These are phyloP conservation scores for Zaprionus lachaisei DNA, from an alignment of 1,140 invertebrate genomes.

Conservation along the genomic window DNA sequence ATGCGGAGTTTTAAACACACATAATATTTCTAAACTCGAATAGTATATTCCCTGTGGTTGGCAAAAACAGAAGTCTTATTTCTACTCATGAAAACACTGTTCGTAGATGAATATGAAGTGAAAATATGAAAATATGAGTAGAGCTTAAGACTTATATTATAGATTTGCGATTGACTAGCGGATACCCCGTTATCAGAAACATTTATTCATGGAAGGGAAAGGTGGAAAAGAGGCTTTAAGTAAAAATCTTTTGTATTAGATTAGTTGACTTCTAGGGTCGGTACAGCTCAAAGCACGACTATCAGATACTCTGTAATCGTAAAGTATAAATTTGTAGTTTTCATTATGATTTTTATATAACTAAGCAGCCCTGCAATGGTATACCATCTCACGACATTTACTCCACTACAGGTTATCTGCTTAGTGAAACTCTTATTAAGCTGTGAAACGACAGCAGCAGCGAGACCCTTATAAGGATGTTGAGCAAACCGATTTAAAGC, in stretches of 20 bases:
- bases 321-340: too few relatives aligned
- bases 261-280: too few relatives aligned
- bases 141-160: not conserved
- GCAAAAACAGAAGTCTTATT: not conserved
- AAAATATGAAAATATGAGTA: too few relatives aligned
- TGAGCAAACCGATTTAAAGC: constrained; percentile 10
- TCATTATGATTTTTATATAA: too few relatives aligned
- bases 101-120: too few relatives aligned
- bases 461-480: constrained; percentile 20
- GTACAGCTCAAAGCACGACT: not conserved
- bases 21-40: not conserved
- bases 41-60: not conserved
- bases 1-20: too few relatives aligned
- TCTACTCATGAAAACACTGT: too few relatives aligned
- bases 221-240: too few relatives aligned
- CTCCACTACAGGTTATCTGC: constrained; percentile 4
- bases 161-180: not conserved
- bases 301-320: not conserved
- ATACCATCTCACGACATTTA: not conserved
- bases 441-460: constrained; percentile 4
- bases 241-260: too few relatives aligned
- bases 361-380: not conserved
- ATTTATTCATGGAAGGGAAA: not conserved
- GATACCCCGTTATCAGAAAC: not conserved
- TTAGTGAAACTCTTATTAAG: constrained; percentile 21